These are phyloP conservation scores for Brenthis ino DNA, from an alignment of 2,888 invertebrate species.

Conservation along the genomic window DNA sequence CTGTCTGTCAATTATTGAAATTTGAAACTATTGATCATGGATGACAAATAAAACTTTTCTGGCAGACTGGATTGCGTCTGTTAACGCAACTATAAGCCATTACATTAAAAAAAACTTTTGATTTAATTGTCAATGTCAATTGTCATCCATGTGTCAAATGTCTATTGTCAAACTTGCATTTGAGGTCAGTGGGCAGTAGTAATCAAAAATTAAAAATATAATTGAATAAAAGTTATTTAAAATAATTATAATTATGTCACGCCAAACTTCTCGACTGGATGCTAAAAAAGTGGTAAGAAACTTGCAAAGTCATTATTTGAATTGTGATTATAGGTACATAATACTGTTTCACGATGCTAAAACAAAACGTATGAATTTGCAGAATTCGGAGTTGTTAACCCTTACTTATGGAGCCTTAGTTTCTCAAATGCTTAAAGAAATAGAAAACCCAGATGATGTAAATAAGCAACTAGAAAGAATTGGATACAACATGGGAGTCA, in stretches of 20 bases:
- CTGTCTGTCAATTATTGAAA: too few species aligned
- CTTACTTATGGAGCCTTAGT: constrained; percentile 99
- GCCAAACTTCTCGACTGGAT: constrained; percentile 87
- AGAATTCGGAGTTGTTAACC: constrained; percentile 98
- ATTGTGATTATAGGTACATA: background rate
- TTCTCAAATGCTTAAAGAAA: constrained; percentile 97
- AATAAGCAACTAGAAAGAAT: constrained; percentile 97
- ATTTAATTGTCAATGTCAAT: background rate
- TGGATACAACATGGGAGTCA: constrained; percentile 99
- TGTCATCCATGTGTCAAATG: constrained; percentile 8
- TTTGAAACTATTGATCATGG: too few species aligned
- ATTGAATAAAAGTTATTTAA: constrained; percentile 33
- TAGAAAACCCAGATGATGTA: constrained; percentile 98
- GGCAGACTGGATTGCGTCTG: too few species aligned
- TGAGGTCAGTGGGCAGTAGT: background rate
- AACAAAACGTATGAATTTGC: constrained; percentile 49
- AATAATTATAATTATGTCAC: constrained; percentile 80
- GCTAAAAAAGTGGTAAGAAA: constrained; percentile 88
- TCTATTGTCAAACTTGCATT: constrained; percentile 6
- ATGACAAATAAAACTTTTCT: too few species aligned
- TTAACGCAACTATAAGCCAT: too few species aligned
- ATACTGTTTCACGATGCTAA: background rate
- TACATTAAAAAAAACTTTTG: too few species aligned
- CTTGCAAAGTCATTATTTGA: constrained; percentile 1
- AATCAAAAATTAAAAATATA: constrained; percentile 12